Percentiles rank a stretch among this genome's conserved stretches.
These are phyloP conservation scores for Indri indri DNA, from an alignment of 2,113 vertebrate species.

Conservation along the genomic window DNA sequence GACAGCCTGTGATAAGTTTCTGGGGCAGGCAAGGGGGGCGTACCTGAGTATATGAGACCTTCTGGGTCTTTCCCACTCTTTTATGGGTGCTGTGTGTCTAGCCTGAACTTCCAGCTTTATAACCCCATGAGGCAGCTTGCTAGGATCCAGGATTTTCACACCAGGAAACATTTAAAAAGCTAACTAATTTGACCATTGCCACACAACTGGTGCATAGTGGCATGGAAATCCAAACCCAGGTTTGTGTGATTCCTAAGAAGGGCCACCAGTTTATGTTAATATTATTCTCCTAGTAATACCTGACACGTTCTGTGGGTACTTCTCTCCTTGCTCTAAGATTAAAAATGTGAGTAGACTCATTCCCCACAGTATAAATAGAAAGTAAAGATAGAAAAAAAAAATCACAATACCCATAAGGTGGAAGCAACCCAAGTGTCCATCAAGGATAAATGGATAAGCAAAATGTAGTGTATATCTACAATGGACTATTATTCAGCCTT, in stretches of 20 bases:
- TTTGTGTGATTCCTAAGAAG: background rate
- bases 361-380: background rate
- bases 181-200: no score
- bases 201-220: background rate
- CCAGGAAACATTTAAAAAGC: background rate
- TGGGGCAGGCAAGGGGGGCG: background rate
- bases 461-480: no score
- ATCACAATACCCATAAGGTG: background rate
- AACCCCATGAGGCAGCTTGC: no score
- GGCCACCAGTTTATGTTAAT: no score
- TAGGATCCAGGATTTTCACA: background rate
- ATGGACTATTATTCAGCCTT: background rate
- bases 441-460: background rate
- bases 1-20: background rate
- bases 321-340: background rate
- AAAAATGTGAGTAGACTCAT: background rate
- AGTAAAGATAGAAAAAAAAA: background rate
- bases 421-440: background rate
- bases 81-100: accelerated
- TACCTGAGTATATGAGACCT: background rate
- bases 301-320: background rate
- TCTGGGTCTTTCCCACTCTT: no score
- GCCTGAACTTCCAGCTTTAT: background rate
- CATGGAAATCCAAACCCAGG: background rate
- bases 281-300: background rate